Conservation (phyloP, 2,113 vertebrate genomes). For the Ornithorhynchus anatinus region DNA sequence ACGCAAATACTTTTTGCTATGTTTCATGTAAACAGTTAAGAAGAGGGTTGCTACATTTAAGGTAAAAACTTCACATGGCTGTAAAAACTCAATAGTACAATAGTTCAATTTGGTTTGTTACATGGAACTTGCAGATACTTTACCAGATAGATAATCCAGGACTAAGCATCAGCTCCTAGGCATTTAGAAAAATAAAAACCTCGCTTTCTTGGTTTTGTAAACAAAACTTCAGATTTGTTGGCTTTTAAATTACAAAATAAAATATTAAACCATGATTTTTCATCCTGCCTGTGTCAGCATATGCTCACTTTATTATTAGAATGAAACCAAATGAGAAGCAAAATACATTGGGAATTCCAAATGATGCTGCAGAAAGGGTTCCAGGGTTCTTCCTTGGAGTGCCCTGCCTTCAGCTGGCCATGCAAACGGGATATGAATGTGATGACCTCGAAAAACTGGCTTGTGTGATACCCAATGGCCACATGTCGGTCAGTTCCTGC, state of each 20-base stretch:
- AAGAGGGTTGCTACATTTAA: slow-evolving; percentile 27
- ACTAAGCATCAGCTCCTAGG: slow-evolving; percentile 44
- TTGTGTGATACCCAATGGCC: neutral
- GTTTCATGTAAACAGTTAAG: slow-evolving; percentile 42
- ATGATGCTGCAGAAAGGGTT: slow-evolving; percentile 53
- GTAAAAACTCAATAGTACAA: slow-evolving; percentile 39
- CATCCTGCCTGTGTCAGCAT: slow-evolving; percentile 59
- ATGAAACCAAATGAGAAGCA: slow-evolving; percentile 59
- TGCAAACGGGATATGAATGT: neutral
- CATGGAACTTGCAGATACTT: slow-evolving; percentile 42
- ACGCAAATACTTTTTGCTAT: slow-evolving; percentile 34
- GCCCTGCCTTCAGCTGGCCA: neutral
- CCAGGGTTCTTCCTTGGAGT: slow-evolving; percentile 26
- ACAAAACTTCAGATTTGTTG: slow-evolving; percentile 70
- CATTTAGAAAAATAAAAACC: slow-evolving; percentile 61
- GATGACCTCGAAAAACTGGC: neutral
- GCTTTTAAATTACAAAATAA: slow-evolving; percentile 71
- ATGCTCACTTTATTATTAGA: slow-evolving; percentile 63
- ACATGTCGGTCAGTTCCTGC: slow-evolving; percentile 22
- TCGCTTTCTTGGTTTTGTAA: slow-evolving; percentile 61
- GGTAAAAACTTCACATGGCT: slow-evolving; percentile 28
- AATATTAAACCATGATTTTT: slow-evolving; percentile 70
- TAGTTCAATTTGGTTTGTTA: slow-evolving; percentile 37
- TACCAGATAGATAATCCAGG: slow-evolving; percentile 29
- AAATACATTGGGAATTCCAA: slow-evolving; percentile 66